Percentiles rank a stretch among this genome's conserved stretches.
These are phyloP conservation scores for Macropus fuliginosus DNA, from an alignment of 2,797 vertebrate genomes.

Conservation along the genomic window DNA sequence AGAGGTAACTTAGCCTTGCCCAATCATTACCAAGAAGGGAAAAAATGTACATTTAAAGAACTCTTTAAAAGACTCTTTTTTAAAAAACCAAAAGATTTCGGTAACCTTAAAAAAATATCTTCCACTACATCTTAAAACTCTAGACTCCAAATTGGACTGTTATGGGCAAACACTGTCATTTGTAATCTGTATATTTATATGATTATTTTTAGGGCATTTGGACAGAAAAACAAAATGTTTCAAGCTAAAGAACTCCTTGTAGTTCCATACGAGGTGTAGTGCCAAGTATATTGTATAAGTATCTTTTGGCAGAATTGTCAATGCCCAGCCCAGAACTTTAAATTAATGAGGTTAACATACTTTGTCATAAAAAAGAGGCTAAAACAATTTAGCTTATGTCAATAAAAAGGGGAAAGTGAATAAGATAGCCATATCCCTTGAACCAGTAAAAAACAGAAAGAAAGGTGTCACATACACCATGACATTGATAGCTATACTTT, in stretches of 20 bases:
- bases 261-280: background rate
- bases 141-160: background rate
- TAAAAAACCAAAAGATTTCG: background rate
- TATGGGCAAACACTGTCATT: background rate
- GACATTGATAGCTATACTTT: background rate
- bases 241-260: background rate
- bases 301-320: background rate
- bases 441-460: background rate
- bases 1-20: background rate
- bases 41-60: background rate
- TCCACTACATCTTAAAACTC: background rate
- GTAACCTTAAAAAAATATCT: background rate
- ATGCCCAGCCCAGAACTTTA: background rate
- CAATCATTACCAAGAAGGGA: background rate
- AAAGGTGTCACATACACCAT: background rate
- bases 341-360: background rate
- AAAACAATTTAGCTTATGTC: background rate
- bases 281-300: background rate
- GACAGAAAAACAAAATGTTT: background rate
- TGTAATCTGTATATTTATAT: background rate
- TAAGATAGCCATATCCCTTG: background rate
- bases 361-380: background rate
- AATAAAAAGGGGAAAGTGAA: background rate
- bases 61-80: background rate
- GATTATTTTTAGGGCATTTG: background rate